Base-by-base conservation (phyloP, 2,888 invertebrate genomes). In the Dasysyrphus albostriatus region DNA sequence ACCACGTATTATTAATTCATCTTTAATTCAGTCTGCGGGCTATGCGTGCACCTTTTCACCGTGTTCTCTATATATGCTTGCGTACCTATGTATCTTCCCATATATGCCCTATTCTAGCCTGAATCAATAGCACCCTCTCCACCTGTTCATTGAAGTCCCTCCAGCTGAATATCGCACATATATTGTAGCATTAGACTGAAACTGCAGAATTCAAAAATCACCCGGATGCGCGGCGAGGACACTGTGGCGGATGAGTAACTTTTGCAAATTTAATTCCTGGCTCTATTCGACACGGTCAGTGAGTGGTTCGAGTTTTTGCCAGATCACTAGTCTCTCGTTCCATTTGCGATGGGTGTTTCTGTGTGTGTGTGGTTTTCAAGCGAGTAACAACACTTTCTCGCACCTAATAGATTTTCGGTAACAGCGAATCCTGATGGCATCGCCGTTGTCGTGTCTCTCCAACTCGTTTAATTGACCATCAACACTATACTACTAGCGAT, bases 1-100 rank as follows among this genome's bases (percentile, higher is more conserved):
- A 63, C 88, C 76, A 59, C 83, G 76, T 54, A 88, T 88, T 83
- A 88, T 88, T 88, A 88, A 88, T 88, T 88, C 88, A 83, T 83
- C 83, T 83, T 83, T 80, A 80, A 88, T 79, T 87, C 65, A 75
- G 83, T 75, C 83, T 83, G 74, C 65, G 85, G 77, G 63, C 56
- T 39, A 42, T 70, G 32, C 32, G 74, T 54, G 29, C 14, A 14
- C 14, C 24, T 24, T 56, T 56, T 24, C 29, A 14, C 3, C 49
- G 51, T 19, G 34, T 10, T 49, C 24, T 24, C 2, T 58, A 12
- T 58, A 12, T 29, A n/a, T n/a, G n/a, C n/a, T n/a, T n/a, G n/a
- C n/a, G n/a, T n/a, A 61, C 1, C 6, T 1, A n/a, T n/a, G n/a
- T n/a, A n/a, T n/a, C n/a, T 5, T 32, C 63, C 42, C 5, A n/a